Percentiles rank a stretch among this genome's conserved stretches.
Conservation (phyloP, 2,797 vertebrate species). For the Petrocephalus schoutedeni region DNA sequence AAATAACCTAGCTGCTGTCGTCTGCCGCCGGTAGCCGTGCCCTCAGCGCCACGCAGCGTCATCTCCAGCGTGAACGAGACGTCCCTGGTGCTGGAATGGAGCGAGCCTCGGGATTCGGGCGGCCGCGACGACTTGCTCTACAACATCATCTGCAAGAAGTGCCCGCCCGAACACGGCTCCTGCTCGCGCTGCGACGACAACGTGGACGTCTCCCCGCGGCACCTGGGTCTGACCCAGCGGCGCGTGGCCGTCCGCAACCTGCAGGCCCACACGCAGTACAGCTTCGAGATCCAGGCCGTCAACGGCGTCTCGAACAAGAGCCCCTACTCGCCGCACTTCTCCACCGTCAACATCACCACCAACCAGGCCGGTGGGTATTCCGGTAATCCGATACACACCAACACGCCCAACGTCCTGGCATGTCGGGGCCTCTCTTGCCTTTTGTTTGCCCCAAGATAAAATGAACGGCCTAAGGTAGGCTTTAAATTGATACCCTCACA, state of each 20-base stretch:
- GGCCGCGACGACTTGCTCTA: constrained; percentile 87
- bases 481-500: constrained; percentile 15
- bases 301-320: constrained; percentile 90
- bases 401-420: neutral
- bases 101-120: constrained; percentile 79
- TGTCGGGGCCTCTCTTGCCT: neutral
- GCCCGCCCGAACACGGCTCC: constrained; percentile 66
- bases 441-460: constrained; percentile 4
- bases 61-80: constrained; percentile 98
- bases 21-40: constrained; percentile 65
- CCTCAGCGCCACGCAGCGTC: constrained; percentile 79
- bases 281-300: constrained; percentile 94
- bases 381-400: neutral
- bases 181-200: constrained; percentile 95
- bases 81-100: constrained; percentile 90
- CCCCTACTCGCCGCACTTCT: constrained; percentile 73
- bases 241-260: constrained; percentile 89
- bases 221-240: constrained; percentile 82
- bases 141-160: constrained; percentile 96
- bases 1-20: constrained; percentile 1
- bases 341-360: constrained; percentile 96
- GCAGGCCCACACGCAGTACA: constrained; percentile 94
- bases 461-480: neutral
- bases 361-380: constrained; percentile 81
- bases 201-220: constrained; percentile 87